Evolutionary conservation across 2,113 vertebrate genomes (phyloP).

Genomic region (Egretta garzetta): DNA sequence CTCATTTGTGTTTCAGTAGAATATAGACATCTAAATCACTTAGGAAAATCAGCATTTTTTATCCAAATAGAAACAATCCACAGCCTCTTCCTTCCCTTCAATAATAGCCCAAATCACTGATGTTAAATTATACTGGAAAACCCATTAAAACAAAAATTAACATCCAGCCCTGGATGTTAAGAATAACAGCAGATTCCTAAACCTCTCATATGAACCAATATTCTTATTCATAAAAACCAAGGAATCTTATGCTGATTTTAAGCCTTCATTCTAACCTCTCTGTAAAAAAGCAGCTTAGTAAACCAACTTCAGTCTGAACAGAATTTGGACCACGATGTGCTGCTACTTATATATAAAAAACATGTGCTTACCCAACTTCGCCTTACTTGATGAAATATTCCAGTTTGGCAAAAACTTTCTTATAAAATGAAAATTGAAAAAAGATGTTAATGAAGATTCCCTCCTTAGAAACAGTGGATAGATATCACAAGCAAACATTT

Average conservation of each 20-base stretch:
- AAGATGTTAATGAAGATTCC: background rate
- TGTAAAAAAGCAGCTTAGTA: background rate
- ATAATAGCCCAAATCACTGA: background rate
- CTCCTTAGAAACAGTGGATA: background rate
- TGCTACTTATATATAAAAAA: background rate
- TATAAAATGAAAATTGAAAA: constrained; percentile 15
- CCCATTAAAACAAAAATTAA: background rate
- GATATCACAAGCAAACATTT: background rate
- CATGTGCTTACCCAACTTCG: constrained; percentile 21
- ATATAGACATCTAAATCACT: background rate
- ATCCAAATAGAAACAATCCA: background rate
- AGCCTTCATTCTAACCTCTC: background rate
- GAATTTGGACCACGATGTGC: background rate
- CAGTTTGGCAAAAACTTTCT: background rate
- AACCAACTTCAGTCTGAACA: background rate
- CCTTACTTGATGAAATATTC: constrained; percentile 28
- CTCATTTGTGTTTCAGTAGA: background rate
- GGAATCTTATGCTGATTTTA: background rate
- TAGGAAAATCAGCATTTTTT: background rate
- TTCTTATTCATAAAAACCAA: background rate
- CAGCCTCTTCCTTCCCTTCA: background rate
- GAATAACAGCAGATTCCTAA: background rate
- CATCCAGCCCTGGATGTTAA: background rate
- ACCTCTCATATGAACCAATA: background rate
- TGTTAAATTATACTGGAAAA: background rate